Evolutionary conservation across 2,797 vertebrate genomes (phyloP).

Genomic region (Meda fulgida): DNA sequence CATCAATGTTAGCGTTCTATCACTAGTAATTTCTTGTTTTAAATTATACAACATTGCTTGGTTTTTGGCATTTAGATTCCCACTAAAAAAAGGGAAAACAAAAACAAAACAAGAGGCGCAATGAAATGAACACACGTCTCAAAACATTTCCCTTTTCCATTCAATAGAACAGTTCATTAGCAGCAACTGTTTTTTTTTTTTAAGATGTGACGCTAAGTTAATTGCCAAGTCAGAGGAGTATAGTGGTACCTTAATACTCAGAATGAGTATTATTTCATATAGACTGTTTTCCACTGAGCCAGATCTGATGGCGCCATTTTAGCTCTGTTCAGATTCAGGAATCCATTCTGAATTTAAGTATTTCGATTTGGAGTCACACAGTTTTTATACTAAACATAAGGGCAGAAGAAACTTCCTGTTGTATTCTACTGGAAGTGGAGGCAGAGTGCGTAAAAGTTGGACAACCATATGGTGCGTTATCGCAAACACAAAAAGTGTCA

Average conservation of each 20-base stretch:
- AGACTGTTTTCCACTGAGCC: background rate
- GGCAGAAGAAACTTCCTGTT: slow-evolving; percentile 37
- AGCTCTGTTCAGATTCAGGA: slow-evolving; percentile 21
- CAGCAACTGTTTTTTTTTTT: slow-evolving; percentile 69
- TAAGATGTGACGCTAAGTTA: slow-evolving; percentile 2
- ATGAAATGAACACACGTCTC: slow-evolving; percentile 69
- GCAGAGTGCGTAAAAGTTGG: slow-evolving; percentile 12
- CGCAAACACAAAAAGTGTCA: slow-evolving; percentile 21
- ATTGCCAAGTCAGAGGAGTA: slow-evolving; percentile 12
- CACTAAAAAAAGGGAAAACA: slow-evolving; percentile 30
- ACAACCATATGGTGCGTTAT: slow-evolving; percentile 33
- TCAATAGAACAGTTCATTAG: slow-evolving; percentile 71
- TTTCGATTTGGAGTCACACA: slow-evolving; percentile 1
- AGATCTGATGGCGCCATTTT: background rate
- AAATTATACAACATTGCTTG: slow-evolving; percentile 74
- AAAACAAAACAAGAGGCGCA: slow-evolving; percentile 62
- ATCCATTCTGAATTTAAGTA: slow-evolving; percentile 11
- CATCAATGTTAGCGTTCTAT: slow-evolving; percentile 70
- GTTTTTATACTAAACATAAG: slow-evolving; percentile 26
- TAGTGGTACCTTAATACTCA: slow-evolving; percentile 39
- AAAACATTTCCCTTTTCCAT: slow-evolving; percentile 75
- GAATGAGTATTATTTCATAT: background rate
- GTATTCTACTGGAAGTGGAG: slow-evolving; percentile 19
- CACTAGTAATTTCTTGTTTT: slow-evolving; percentile 71
- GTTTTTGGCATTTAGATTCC: slow-evolving; percentile 76